phyloP scores from a whole-genome alignment of 2,797 vertebrate species.

The Cheirogaleus major region DNA sequence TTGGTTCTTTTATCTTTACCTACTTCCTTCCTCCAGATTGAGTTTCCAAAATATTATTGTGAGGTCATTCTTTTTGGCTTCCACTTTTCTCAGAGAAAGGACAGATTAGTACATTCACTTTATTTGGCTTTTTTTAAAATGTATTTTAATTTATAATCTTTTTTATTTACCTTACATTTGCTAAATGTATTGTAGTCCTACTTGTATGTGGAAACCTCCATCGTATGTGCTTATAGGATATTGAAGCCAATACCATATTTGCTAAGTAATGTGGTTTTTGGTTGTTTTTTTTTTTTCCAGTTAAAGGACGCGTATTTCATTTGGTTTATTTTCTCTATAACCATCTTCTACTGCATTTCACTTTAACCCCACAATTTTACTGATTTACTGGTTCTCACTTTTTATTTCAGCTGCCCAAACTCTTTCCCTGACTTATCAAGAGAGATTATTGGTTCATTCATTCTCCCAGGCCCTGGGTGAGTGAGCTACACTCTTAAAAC shows the following conservation, averaged over 20 bases:
- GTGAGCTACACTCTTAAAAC: conserved; percentile 14
- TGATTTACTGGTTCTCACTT: conserved; percentile 50
- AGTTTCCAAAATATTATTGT: conserved; percentile 28
- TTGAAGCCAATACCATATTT: neutral
- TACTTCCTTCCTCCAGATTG: neutral
- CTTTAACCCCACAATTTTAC: neutral
- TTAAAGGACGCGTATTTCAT: neutral
- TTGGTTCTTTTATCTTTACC: conserved; percentile 40
- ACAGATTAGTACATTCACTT: neutral
- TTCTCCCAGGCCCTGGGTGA: conserved; percentile 56
- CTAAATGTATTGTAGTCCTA: neutral
- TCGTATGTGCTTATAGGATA: neutral
- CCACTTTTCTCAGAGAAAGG: neutral
- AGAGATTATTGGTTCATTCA: conserved; percentile 54
- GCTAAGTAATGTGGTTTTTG: neutral
- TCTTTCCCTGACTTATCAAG: conserved; percentile 53
- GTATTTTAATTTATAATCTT: neutral
- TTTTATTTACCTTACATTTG: conserved; percentile 14
- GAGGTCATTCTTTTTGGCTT: neutral
- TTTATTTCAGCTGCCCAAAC: conserved; percentile 55
- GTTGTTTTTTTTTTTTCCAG: neutral
- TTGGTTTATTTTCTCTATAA: conserved; percentile 2
- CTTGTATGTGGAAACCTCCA: neutral
- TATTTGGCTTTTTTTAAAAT: conserved; percentile 14
- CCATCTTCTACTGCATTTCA: conserved; percentile 50